Evolutionary conservation across 2,797 vertebrate genomes (phyloP).

Genomic region (Muraenolepis orangiensis): DNA sequence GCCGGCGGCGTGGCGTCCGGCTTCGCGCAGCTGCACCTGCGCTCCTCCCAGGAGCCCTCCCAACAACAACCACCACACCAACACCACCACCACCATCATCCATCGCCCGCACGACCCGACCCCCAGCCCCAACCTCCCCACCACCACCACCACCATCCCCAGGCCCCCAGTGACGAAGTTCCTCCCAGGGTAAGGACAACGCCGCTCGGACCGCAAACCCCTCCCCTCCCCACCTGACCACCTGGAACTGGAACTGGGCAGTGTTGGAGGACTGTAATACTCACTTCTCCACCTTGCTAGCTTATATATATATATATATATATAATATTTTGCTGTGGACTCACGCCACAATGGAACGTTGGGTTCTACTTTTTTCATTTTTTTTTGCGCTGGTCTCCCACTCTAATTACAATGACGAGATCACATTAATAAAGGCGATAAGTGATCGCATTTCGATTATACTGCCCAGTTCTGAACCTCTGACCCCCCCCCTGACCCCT

Average conservation of each 20-base stretch:
- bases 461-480: background rate
- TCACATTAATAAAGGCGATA: background rate
- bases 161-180: slow-evolving; percentile 86
- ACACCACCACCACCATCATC: slow-evolving; percentile 62
- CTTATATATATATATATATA: too few species aligned
- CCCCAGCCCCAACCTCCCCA: slow-evolving; percentile 86
- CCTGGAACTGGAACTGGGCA: background rate
- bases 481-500: slow-evolving; percentile 2
- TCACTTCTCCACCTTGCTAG: background rate
- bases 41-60: slow-evolving; percentile 91
- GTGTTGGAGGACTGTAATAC: background rate
- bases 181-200: slow-evolving; percentile 91
- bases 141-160: slow-evolving; percentile 84
- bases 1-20: slow-evolving; percentile 87
- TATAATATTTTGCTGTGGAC: too few species aligned
- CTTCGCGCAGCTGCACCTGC: slow-evolving; percentile 96
- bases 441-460: background rate
- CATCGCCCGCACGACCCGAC: slow-evolving; percentile 79
- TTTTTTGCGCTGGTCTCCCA: too few species aligned
- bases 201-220: slow-evolving; percentile 21
- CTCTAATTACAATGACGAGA: too few species aligned
- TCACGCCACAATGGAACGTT: background rate
- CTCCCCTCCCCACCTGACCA: background rate
- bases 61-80: slow-evolving; percentile 71
- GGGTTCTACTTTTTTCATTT: too few species aligned